Evolutionary conservation across 2,113 vertebrate species (phyloP).

Genomic region (Maccullochella peelii): DNA sequence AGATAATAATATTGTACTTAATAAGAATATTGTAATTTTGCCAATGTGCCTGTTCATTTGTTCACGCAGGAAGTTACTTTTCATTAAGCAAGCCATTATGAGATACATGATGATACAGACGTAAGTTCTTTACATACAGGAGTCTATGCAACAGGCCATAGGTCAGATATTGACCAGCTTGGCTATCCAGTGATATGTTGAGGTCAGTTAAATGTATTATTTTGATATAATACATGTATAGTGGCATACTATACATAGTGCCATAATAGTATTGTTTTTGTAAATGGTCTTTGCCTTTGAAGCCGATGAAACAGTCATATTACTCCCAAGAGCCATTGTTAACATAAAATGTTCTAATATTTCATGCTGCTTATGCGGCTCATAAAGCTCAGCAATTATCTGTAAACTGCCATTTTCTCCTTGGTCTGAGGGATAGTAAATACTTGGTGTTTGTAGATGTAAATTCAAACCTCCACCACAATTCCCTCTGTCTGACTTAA

Average conservation of each 20-base stretch:
- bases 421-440: slow-evolving; percentile 63
- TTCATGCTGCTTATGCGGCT: slow-evolving; percentile 59
- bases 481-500: slow-evolving; percentile 61
- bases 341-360: slow-evolving; percentile 63
- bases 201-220: slow-evolving; percentile 19
- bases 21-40: not conserved
- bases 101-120: not conserved
- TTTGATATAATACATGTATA: slow-evolving; percentile 10
- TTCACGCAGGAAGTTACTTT: not conserved
- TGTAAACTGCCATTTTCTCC: slow-evolving; percentile 68
- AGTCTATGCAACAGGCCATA: not conserved
- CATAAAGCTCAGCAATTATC: slow-evolving; percentile 62
- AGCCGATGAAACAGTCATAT: slow-evolving; percentile 44
- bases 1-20: no score
- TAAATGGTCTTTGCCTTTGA: slow-evolving; percentile 42
- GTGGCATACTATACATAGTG: no score
- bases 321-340: slow-evolving; percentile 33
- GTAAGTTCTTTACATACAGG: not conserved
- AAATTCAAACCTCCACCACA: slow-evolving; percentile 67
- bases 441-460: slow-evolving; percentile 64
- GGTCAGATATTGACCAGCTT: not conserved
- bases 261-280: slow-evolving; percentile 21
- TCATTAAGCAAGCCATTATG: not conserved
- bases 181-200: not conserved
- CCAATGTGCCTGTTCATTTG: not conserved